phyloP scores from a whole-genome alignment of 2,797 vertebrate genomes.

The Huso huso region DNA sequence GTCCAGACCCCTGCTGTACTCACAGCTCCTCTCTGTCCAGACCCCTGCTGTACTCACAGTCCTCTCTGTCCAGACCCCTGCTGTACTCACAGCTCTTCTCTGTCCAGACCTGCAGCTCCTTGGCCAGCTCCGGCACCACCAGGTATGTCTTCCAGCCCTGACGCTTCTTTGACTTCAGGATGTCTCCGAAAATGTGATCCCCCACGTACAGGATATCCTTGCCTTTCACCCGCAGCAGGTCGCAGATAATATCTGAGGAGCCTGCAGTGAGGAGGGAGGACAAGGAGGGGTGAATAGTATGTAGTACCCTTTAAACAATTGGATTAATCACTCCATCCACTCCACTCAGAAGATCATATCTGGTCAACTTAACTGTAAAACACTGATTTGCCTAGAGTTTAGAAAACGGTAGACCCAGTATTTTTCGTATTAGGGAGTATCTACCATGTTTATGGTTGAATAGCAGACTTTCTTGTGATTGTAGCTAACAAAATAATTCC shows the following conservation, averaged over 20 bases:
- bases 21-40: no score
- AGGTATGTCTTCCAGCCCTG: constrained; percentile 84
- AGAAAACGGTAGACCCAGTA: not conserved
- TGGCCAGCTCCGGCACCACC: constrained; percentile 73
- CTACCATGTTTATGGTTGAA: no score
- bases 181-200: constrained; percentile 84
- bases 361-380: not conserved
- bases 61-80: no score
- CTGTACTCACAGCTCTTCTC: constrained; percentile 62
- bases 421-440: no score
- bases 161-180: constrained; percentile 81
- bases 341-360: no score
- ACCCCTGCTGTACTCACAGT: no score
- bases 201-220: constrained; percentile 79
- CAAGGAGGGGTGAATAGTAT: not conserved
- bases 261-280: constrained; percentile 40
- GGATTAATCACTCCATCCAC: no score
- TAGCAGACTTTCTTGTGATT: no score
- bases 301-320: no score
- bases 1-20: no score
- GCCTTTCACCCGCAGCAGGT: constrained; percentile 67
- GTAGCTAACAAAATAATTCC: no score
- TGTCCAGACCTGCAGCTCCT: constrained; percentile 73
- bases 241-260: constrained; percentile 66
- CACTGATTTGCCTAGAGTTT: not conserved